A percentile compares a stretch with the other conserved stretches of the same genome.
Evolutionary conservation across 2,888 invertebrate genomes (phyloP).

Genomic region (Epistrophe grossulariae): DNA sequence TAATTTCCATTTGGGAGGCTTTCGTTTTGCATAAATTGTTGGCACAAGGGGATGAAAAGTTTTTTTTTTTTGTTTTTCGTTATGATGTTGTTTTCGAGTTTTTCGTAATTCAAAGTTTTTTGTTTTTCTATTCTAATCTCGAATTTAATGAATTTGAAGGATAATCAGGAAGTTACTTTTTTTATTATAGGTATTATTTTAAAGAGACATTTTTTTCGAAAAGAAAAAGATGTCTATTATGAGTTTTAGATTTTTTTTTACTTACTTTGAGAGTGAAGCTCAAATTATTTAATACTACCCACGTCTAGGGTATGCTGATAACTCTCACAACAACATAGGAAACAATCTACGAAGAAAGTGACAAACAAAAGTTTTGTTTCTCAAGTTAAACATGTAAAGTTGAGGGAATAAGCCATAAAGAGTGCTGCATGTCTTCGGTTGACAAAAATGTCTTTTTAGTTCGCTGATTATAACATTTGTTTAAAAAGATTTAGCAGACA

Average conservation of each 20-base stretch:
- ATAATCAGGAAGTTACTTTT: conserved; percentile 3
- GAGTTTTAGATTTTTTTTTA: background rate
- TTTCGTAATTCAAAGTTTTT: conserved; percentile 5
- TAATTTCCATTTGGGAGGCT: conserved; percentile 57
- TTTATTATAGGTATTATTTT: background rate
- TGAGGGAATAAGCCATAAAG: no score
- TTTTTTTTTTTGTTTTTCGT: no score
- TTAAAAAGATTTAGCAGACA: no score
- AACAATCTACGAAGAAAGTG: no score
- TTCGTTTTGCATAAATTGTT: conserved; percentile 66
- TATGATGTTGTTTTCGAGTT: conserved; percentile 36
- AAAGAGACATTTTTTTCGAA: background rate
- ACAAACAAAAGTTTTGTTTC: no score
- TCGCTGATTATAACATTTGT: no score
- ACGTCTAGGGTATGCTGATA: background rate
- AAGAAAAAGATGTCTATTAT: background rate
- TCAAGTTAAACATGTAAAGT: no score
- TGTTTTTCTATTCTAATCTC: conserved; percentile 3
- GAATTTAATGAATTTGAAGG: conserved; percentile 27
- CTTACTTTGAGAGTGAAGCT: background rate
- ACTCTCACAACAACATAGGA: background rate
- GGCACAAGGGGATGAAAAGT: conserved; percentile 55
- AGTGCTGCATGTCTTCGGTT: no score
- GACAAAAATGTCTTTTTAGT: no score
- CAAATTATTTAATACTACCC: background rate